These are phyloP conservation scores for Desmophyllum pertusum DNA, from an alignment of 92 coral and sea anemone species.

Conservation along the genomic window DNA sequence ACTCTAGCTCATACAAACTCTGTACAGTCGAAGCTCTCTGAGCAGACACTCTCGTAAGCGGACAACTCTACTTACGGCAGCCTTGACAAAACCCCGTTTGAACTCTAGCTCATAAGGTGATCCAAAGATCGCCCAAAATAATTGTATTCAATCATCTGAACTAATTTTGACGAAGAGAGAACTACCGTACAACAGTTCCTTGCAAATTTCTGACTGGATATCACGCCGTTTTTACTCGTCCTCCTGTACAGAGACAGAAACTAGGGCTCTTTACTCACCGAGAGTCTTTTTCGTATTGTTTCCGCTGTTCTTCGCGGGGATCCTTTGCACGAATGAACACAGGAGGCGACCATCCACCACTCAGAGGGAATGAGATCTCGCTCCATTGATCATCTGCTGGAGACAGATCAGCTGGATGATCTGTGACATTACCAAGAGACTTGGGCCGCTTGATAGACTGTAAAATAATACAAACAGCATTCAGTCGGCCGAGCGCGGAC, in stretches of 20 bases:
- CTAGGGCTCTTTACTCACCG: constrained; percentile 46
- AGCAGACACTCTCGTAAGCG: no score
- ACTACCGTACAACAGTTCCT: not conserved
- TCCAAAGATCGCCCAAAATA: not conserved
- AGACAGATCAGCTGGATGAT: constrained; percentile 46
- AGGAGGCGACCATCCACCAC: constrained; percentile 86
- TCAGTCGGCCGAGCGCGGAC: no score
- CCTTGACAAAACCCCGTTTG: no score
- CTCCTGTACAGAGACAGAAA: not conserved
- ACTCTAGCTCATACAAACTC: no score
- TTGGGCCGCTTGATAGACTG: constrained; percentile 78
- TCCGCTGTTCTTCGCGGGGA: constrained; percentile 82
- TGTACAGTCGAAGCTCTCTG: no score
- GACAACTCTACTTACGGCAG: no score
- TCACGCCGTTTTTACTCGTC: not conserved
- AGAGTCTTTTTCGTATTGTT: constrained; percentile 85
- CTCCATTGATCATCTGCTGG: constrained; percentile 70
- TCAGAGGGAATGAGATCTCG: constrained; percentile 71
- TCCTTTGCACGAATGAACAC: constrained; percentile 80
- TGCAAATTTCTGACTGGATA: not conserved
- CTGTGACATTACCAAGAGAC: constrained; percentile 60
- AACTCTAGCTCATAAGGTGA: no score
- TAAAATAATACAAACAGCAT: not conserved
- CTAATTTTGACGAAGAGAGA: not conserved
- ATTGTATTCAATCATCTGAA: not conserved